These are phyloP conservation scores for Helostoma temminkii DNA, from an alignment of 2,797 vertebrate genomes.

Conservation along the genomic window DNA sequence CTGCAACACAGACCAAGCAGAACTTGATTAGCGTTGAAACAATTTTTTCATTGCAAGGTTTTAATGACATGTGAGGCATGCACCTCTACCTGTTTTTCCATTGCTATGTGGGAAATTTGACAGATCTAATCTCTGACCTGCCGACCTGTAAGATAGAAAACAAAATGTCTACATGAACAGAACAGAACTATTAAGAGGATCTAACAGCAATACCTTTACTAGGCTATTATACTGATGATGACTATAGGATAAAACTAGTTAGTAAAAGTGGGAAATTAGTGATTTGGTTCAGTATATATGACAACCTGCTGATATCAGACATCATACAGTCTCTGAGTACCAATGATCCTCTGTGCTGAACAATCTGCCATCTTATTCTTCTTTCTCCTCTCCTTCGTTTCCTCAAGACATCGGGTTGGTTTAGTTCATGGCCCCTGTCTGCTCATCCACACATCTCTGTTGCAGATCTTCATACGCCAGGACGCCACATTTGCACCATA, in stretches of 20 bases:
- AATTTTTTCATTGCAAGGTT: background rate
- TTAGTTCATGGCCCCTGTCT: too few species aligned
- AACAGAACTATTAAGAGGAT: background rate
- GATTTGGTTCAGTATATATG: background rate
- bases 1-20: constrained; percentile 21
- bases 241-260: background rate
- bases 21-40: background rate
- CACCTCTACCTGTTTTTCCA: background rate
- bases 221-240: background rate
- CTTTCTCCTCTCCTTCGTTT: too few species aligned
- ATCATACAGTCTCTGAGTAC: too few species aligned
- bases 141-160: constrained; percentile 11
- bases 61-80: background rate
- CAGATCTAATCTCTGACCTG: fast-evolving
- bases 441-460: too few species aligned
- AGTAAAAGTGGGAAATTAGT: background rate
- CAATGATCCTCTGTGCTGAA: too few species aligned
- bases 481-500: too few species aligned
- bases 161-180: background rate
- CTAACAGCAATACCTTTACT: background rate
- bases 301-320: background rate
- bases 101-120: fast-evolving
- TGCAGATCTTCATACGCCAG: too few species aligned
- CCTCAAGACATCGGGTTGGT: too few species aligned
- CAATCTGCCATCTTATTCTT: too few species aligned